Percentiles rank a stretch among this genome's conserved stretches.
These are phyloP conservation scores for Elymnias hypermnestra DNA, from an alignment of 1,140 invertebrate genomes.

Conservation along the genomic window DNA sequence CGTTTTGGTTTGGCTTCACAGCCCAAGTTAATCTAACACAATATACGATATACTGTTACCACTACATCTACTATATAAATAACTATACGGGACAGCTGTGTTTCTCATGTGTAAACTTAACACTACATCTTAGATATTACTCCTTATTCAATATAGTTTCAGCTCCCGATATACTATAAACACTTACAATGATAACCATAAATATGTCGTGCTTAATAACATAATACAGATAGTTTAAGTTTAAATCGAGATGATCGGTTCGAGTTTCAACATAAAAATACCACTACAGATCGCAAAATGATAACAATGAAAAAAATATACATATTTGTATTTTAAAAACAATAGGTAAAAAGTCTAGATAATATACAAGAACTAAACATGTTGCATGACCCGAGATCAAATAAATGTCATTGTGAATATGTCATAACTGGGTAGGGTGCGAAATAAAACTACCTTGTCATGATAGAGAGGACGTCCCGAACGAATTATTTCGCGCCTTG, in stretches of 20 bases:
- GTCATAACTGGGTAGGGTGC: constrained; percentile 34
- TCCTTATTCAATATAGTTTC: constrained; percentile 3
- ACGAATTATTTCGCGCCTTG: constrained; percentile 52
- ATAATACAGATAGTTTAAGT: not conserved
- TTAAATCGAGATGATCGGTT: constrained; percentile 1
- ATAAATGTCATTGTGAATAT: constrained; percentile 51
- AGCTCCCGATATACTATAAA: constrained; percentile 5
- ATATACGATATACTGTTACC: constrained; percentile 17
- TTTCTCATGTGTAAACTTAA: constrained; percentile 10
- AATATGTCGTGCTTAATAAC: not conserved
- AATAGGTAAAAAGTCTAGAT: constrained; percentile 32
- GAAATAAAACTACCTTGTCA: constrained; percentile 21
- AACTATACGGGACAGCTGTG: constrained; percentile 16
- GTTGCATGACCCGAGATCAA: constrained; percentile 61
- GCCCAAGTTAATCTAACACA: constrained; percentile 32
- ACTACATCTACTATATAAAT: constrained; percentile 17
- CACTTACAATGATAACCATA: no score
- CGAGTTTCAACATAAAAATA: constrained; percentile 22
- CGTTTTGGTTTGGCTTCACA: constrained; percentile 60
- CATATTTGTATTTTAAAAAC: constrained; percentile 42
- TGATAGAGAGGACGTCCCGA: constrained; percentile 39
- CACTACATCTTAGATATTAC: constrained; percentile 8
- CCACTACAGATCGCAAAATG: constrained; percentile 37
- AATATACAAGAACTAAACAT: constrained; percentile 35
- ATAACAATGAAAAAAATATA: constrained; percentile 42